Base-by-base conservation (phyloP, 2,113 vertebrate genomes). In the Cynoglossus semilaevis region DNA sequence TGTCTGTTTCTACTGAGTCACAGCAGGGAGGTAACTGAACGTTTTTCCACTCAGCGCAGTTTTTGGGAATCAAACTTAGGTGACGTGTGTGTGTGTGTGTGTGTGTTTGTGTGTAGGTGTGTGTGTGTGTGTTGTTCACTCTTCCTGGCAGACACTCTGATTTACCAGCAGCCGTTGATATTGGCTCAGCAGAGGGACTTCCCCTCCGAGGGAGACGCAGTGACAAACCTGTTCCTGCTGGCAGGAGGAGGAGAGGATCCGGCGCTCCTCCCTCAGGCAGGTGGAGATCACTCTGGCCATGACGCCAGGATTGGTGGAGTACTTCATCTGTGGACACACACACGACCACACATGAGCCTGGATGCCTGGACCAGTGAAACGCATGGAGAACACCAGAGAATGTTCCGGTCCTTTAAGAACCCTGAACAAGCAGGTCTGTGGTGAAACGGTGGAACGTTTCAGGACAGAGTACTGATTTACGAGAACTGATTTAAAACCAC, bases 231-330 rank as follows among this genome's bases (percentile, higher is more conserved):
- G 96, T 67, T 98, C 91, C 56, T 95, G 93, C 88, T 92, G 92
- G 87, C 93, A 94, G 54, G 95, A 92, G 52, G 92, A 91, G 56
- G 94, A 92, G 69, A 98, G 70, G 85, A 99, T 94, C 51, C 94
- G 91, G 46, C 93, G 92, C 85, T 99, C 96, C 77, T 99, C 96
- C 74, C 92, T 91, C 60, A 99, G 91, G 70, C 94, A 96, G 76
- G 91, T 94, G 47, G 94, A 93, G 85, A 99, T 94, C 9, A 96
- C 90, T 35, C 90, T 89, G 52, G 95, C 93, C 87, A 98, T 93
- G 15, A 93, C 89, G 64, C 90, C 88, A 17, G 95, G 94, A 68
- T 91, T 95, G 49, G 87, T 86, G 0, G 93, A 88, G 57, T 96
- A 98, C 82, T 97, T 97, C 58, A 91, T 85, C 96, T 98, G 80